Evolutionary conservation across 2,888 invertebrate genomes (phyloP), one percentile per base, ranked within the genome.

Genomic region (Graphium colonna): DNA sequence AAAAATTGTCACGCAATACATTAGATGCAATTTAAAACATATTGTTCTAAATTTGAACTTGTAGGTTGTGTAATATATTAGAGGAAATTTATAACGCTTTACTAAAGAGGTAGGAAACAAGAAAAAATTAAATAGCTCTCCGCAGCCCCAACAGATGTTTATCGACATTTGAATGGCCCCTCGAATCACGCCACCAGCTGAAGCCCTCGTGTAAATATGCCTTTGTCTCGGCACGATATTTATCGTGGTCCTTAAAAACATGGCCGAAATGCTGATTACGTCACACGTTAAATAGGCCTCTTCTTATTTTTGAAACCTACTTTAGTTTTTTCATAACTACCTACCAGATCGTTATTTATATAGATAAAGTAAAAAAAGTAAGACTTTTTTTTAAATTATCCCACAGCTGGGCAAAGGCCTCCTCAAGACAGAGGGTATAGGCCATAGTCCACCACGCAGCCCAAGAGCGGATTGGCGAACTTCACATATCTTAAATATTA

Each of bases 111-210:
- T n/a, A n/a, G 31, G 42, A 16, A 31, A 38, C 26, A n/a, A 18
- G 42, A 46, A 16, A 42, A 44, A 43, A n/a, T 38, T 17, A 31
- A 43, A 44, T 36, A 40, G 10, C 51, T 26, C 51, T 42, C 42
- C 36, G 36, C n/a, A 16, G n/a, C 48, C 48, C 16, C 54, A 45
- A 28, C 31, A 54, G 52, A 50, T 58, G 49, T 58, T 56, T 56
- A 57, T 57, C 52, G 52, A 50, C 44, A 33, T 52, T 55, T 55
- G 46, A 49, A 55, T 46, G 18, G 52, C 10, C 46, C 21, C 55
- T 57, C 21, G 53, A 48, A 49, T 41, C 48, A n/a, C 41, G 42
- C 40, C 40, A 36, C 47, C 40, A 49, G 28, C 17, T 48, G 33
- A 31, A 51, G 51, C 31, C 17, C 5, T 41, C 40, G 17, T 45